Evolutionary conservation across 1,140 invertebrate species (phyloP), one percentile per base, ranked within the genome.

Genomic region (Tetramorium parvispinum): DNA sequence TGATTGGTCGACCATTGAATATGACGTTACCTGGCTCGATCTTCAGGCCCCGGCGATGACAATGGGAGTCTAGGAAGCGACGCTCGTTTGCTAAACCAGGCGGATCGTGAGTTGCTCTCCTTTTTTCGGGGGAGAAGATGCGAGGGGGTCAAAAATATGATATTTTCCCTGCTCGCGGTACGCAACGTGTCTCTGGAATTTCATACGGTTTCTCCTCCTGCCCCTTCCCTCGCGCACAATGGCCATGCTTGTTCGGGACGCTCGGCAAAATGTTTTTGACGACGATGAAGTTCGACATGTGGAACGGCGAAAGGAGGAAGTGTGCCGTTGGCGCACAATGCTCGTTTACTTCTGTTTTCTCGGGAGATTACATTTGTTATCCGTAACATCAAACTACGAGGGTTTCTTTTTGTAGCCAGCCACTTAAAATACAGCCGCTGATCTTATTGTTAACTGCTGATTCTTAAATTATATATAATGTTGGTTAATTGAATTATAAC

Each of bases 1-100:
- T 95, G 95, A 95, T 95, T 95, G 94, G 95, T 89, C 85, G 91
- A 89, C 59, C 57, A 91, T 93, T 91, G 89, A 92, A 93, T 93
- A 93, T 94, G 94, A 94, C 94, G 94, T 94, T 95, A 95, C 93
- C 93, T 94, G 93, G 77, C 43, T 79, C 78, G 82, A 87, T 61
- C 70, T 86, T 77, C 63, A 66, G 85, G 66, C 32, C 68, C 43
- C 57, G 43, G 37, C 73, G 86, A 79, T 77, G 89, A 91, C 90
- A 91, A 91, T 91, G 76, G 88, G 21, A 32, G 11, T 55, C 65
- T 76, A 90, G 82, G 53, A 61, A 85, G 85, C 57, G 53, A 43
- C 27, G 65, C 24, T 81, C 85, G 66, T 83, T 77, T 79, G 71
- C 79, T 21, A 82, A 89, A 85, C 88, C 82, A 79, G 86, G 77